Base-by-base conservation (phyloP, 1,140 invertebrate species). In the Ectropis grisescens region DNA sequence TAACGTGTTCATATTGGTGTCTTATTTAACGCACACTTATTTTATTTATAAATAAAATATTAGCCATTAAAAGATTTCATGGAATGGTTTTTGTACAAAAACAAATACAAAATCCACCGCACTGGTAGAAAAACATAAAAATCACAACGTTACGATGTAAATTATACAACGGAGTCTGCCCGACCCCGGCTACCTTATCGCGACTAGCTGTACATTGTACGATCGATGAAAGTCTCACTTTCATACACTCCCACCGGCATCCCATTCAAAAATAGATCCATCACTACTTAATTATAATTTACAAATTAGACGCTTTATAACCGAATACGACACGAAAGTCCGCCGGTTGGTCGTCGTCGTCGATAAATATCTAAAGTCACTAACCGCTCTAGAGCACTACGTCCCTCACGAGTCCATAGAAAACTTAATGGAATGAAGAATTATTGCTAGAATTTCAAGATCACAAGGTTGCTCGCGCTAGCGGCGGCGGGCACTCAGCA, bases 381-480 rank as follows among this genome's bases (percentile, higher is more conserved):
- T 68, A 65, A 62, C 49, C 58, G 59, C 60, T 58, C 64, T 67
- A 72, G 57, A 69, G 58, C 67, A 62, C 68, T 72, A 68, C 61
- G 60, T 69, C 50, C 53, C 61, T 65, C 67, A 53, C 58, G 45
- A 52, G 47, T 61, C 52, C 64, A 51, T 62, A 68, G 54, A 67
- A 74, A 72, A 72, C 67, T 58, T 69, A 80, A 76, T 75, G 78
- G 78, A 83, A 83, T 81, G 80, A 76, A 82, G 76, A 74, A 70
- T 82, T 82, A 82, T 82, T 82, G 76, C 80, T 82, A 82, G 65
- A 60, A 72, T 80, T 80, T 64, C 71, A 80, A 78, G 70, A 80
- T 80, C 75, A 80, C 75, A 80, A 76, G 16, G 3, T 8, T 19
- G 16, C 8, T 19, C 16, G 8, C n/a, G n/a, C n/a, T n/a, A n/a